Conservation (phyloP, 2,113 vertebrate genomes). For the Crypturellus undulatus region DNA sequence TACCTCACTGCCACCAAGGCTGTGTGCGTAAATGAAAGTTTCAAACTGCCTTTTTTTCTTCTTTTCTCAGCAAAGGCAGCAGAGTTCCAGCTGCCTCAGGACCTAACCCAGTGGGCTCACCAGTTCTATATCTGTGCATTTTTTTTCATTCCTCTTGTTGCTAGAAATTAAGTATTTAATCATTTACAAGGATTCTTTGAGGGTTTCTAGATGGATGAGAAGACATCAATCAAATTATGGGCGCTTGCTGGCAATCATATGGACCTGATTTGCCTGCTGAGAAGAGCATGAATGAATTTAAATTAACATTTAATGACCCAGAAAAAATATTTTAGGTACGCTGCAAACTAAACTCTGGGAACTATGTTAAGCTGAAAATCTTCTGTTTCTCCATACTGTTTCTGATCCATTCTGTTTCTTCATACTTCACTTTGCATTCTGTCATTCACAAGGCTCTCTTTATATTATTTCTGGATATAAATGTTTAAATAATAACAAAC, state of each 20-base stretch:
- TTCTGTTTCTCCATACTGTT: not conserved
- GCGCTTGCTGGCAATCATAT: conserved; percentile 27
- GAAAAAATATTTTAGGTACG: not conserved
- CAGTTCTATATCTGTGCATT: not conserved
- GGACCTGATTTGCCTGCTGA: conserved; percentile 20
- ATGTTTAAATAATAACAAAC: no score
- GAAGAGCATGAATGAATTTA: conserved; percentile 38
- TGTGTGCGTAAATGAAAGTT: conserved; percentile 12
- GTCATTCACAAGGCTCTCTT: not conserved
- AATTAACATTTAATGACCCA: conserved; percentile 33
- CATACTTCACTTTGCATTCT: not conserved
- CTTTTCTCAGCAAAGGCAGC: not conserved
- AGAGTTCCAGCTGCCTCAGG: not conserved
- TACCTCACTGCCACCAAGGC: not conserved
- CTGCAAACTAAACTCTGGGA: conserved; percentile 9
- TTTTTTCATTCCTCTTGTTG: not conserved
- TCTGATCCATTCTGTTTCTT: no score
- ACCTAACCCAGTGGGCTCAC: not conserved
- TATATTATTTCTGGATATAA: no score
- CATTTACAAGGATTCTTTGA: conserved; percentile 22
- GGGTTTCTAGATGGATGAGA: conserved; percentile 39
- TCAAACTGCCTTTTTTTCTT: conserved; percentile 30
- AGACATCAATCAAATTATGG: conserved; percentile 39
- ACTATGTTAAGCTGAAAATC: not conserved
- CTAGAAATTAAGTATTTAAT: conserved; percentile 23